Percentiles rank a stretch among this genome's conserved stretches.
Evolutionary conservation across 2,888 invertebrate species (phyloP).

Genomic region (Bellardia pandia): DNA sequence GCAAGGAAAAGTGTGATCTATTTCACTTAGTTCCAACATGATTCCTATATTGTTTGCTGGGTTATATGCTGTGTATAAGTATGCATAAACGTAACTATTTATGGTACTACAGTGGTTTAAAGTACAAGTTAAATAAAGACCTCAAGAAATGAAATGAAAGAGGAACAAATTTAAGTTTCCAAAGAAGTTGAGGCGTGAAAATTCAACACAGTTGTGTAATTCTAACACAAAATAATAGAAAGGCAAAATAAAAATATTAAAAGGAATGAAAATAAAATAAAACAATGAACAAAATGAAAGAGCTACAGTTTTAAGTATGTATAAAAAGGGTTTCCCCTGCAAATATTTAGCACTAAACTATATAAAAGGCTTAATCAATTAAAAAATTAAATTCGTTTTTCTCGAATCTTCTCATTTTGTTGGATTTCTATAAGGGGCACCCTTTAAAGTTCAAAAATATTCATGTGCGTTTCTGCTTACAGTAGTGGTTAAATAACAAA

Average conservation of each 20-base stretch:
- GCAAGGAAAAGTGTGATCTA: no score
- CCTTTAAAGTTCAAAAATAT: neutral
- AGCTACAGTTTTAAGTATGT: conserved; percentile 25
- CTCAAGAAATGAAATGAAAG: conserved; percentile 56
- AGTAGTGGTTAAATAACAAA: conserved; percentile 47
- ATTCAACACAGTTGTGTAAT: conserved; percentile 67
- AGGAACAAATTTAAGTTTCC: conserved; percentile 70
- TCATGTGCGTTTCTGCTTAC: neutral
- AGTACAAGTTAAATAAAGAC: conserved; percentile 61
- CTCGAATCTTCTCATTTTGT: no score
- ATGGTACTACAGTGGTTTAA: conserved; percentile 43
- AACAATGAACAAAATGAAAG: conserved; percentile 49
- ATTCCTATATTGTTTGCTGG: conserved; percentile 20
- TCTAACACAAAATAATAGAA: conserved; percentile 45
- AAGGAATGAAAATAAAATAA: conserved; percentile 32
- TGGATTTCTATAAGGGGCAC: neutral
- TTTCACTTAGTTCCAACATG: no score
- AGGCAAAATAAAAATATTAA: conserved; percentile 16
- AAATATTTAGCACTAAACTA: neutral
- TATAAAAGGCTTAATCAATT: no score
- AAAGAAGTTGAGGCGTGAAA: conserved; percentile 70
- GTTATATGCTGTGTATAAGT: conserved; percentile 6
- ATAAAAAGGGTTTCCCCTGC: conserved; percentile 19
- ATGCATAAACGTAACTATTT: conserved; percentile 41
- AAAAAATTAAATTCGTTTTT: neutral